Evolutionary conservation across 2,113 vertebrate species (phyloP), one percentile per base, ranked within the genome.

Genomic region (Oenanthe oenanthe): DNA sequence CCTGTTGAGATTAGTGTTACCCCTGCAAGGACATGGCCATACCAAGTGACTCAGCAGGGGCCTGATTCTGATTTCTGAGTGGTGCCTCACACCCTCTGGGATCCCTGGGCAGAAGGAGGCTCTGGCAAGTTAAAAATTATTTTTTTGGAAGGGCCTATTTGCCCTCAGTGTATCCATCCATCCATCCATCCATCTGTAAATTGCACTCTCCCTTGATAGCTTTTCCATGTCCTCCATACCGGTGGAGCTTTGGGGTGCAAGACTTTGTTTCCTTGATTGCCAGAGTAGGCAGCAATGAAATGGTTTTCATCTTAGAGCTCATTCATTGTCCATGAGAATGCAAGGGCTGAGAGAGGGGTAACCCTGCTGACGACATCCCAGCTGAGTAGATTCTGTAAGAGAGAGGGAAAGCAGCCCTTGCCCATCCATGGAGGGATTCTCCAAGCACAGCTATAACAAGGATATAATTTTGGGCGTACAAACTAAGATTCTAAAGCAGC

Each of bases 351-450:
- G 12, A 68, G 43, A 62, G 24, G 24, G 24, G 6, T 43, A 61
- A 61, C 7, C 9, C 22, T 0, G 1, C 51, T 4, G 3, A 29
- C 20, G 20, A 48, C 6, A 3, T 43, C 31, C 17, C 2, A 3
- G 3, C 18, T 58, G 76, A 78, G 45, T 26, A 66, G 26, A 26
- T 43, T 58, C 40, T 61, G 28, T 53, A 34, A 65, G 22, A 85
- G 43, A 38, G 34, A 72, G 16, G 36, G 36, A 88, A 74, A 66
- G 18, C n/a, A 62, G 18, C 4, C 25, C 61, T 85, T 73, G 13
- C 4, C 28, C 20, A 63, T 18, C 12, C 20, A 29, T 4, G 26
- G 50, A 40, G 20, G 32, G 43, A 31, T 61, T 63, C 40, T 70
- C 24, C 1, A 4, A 70, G 38, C 18, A 62, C 4, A 12, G 25